Percentiles rank a stretch among this genome's conserved stretches.
Conservation (phyloP, 2,888 invertebrate species). For the Drosophila mettleri region DNA sequence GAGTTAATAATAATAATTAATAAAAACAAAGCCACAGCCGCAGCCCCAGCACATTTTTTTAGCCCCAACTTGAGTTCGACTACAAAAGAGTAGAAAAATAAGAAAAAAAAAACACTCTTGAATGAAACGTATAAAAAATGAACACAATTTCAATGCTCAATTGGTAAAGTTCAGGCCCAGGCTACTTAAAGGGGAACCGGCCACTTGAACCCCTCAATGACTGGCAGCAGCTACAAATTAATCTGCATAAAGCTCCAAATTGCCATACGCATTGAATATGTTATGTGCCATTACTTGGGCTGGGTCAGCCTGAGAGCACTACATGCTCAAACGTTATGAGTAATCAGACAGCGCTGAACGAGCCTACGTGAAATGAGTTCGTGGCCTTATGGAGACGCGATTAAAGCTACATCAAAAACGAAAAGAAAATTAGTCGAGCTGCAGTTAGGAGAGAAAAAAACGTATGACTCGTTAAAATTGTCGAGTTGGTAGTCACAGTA, state of each 20-base stretch:
- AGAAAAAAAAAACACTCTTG: conserved; percentile 20
- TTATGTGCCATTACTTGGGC: conserved; percentile 24
- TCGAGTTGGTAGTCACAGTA: not conserved
- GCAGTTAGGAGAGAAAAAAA: not conserved
- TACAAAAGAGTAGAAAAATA: not conserved
- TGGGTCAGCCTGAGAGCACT: conserved; percentile 32
- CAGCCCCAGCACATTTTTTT: conserved; percentile 59
- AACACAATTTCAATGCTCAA: conserved; percentile 63
- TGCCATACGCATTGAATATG: conserved; percentile 17
- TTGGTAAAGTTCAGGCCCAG: conserved; percentile 67
- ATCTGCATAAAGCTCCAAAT: conserved; percentile 58
- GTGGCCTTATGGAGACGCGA: not conserved
- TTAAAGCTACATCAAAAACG: not conserved
- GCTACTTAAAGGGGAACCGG: conserved; percentile 58
- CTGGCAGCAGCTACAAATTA: conserved; percentile 45
- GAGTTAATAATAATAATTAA: conserved; percentile 67
- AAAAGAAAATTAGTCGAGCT: not conserved
- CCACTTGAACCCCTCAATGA: conserved; percentile 68
- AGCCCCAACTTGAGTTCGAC: conserved; percentile 34
- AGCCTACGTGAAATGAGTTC: conserved; percentile 20
- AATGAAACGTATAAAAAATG: conserved; percentile 18
- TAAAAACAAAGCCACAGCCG: conserved; percentile 47
- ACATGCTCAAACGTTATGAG: conserved; percentile 14
- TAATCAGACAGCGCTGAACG: conserved; percentile 27
- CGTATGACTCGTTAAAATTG: not conserved